Evolutionary conservation across 2,888 invertebrate genomes (phyloP), one percentile per base, ranked within the genome.

Genomic region (Digitonthophagus gazella): DNA sequence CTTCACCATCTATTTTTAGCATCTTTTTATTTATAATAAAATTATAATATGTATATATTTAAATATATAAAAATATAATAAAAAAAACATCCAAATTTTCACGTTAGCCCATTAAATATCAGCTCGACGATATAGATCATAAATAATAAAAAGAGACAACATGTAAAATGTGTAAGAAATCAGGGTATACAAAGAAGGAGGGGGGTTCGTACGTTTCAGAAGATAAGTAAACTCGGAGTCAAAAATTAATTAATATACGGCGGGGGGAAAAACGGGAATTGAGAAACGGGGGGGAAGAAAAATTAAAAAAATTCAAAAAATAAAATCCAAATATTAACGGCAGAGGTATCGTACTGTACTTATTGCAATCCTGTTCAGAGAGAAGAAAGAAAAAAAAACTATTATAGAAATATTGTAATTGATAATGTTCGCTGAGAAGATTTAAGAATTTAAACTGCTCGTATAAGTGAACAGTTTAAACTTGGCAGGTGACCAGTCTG

Each of bases 401-500:
- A 61, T 20, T 65, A 65, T 55, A 65, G 54, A 65, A 65, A 68
- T 68, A 68, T 68, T 61, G 61, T 61, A 61, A 67, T 67, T 58
- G 67, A 64, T 67, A 19, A 70, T 67, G 65, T 70, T 70, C 67
- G 70, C 70, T 70, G 63, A 68, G 71, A 71, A 68, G 71, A 71
- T 71, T 71, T 71, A 68, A 68, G 66, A 71, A 71, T 69, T 67
- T 65, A 66, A 70, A 68, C 28, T 58, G 65, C 28, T 16, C 66
- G 65, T 20, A 66, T 66, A 69, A 61, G n/a, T 64, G 64, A 58
- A 67, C 66, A 71, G 69, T 72, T 74, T 70, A 73, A 73, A 72
- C 70, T 66, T 72, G 75, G 73, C 75, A 78, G 78, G 72, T 77
- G 78, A 78, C 78, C 78, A 78, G 76, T 71, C 77, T 76, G 75